These are phyloP conservation scores for Alfaro cultratus DNA, from an alignment of 2,797 vertebrate genomes.

Conservation along the genomic window DNA sequence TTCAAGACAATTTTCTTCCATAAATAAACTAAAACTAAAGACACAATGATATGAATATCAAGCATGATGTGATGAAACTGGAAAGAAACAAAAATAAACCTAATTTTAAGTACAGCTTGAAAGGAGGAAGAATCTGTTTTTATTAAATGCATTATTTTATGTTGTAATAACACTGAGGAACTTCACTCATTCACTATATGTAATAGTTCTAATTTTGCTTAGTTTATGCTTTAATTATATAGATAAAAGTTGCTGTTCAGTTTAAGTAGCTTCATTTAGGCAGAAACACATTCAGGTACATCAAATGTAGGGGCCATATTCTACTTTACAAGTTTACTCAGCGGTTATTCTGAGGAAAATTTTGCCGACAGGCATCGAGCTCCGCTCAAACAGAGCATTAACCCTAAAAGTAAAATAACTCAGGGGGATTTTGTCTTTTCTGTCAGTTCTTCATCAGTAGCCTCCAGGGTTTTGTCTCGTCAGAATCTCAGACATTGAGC, in stretches of 20 bases:
- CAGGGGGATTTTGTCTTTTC: neutral
- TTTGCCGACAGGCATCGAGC: neutral
- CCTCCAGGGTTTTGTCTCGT: neutral
- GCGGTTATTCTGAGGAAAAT: neutral
- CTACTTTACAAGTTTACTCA: neutral
- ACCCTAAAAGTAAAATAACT: neutral
- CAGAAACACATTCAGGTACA: neutral
- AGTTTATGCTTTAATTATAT: neutral
- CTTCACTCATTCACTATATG: neutral
- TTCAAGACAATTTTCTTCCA: neutral
- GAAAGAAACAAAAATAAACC: neutral
- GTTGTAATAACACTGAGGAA: neutral
- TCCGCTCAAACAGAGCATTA: neutral
- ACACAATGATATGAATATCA: neutral
- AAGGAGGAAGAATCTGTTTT: neutral
- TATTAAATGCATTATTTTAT: neutral
- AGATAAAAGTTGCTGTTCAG: neutral
- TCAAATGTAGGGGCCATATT: neutral
- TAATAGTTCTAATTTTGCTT: neutral
- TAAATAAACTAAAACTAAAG: neutral
- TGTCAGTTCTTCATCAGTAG: neutral
- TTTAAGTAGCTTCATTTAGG: neutral
- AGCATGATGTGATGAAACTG: neutral
- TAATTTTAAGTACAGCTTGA: neutral
- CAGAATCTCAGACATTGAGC: neutral